phyloP scores from a whole-genome alignment of 2,113 vertebrate species.

The Geococcyx californianus region DNA sequence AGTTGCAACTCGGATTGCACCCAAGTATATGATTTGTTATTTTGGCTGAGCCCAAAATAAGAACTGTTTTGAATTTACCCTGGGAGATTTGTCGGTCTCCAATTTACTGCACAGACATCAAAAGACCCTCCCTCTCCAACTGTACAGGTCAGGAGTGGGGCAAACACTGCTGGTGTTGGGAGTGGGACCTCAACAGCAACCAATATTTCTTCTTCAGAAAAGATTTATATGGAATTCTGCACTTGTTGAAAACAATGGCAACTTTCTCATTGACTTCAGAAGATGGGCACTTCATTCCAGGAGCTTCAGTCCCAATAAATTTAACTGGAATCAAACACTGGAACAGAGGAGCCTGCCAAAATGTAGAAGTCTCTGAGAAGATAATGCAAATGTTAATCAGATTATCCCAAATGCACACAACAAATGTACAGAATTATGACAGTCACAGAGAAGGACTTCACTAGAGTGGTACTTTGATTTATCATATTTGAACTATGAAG shows the following conservation, averaged over 20 bases:
- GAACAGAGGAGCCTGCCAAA: neutral
- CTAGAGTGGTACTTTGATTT: neutral
- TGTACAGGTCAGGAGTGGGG: no score
- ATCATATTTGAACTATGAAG: neutral
- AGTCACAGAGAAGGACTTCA: neutral
- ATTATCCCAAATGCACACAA: neutral
- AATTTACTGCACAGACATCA: no score
- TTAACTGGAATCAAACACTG: neutral
- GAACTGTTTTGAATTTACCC: no score
- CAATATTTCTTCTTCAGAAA: neutral
- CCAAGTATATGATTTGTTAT: no score
- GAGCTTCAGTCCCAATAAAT: neutral
- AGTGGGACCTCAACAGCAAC: no score
- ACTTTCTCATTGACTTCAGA: neutral
- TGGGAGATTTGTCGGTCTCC: no score
- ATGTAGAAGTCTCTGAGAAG: neutral
- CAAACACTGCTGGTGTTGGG: no score
- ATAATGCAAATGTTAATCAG: neutral
- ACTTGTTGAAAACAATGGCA: neutral
- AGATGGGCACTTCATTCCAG: neutral
- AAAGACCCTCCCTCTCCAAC: no score
- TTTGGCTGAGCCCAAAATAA: no score
- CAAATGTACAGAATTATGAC: neutral
- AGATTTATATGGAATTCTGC: neutral
- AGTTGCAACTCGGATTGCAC: no score